These are phyloP conservation scores for Acanthisitta chloris DNA, from an alignment of 2,113 vertebrate genomes.

Conservation along the genomic window DNA sequence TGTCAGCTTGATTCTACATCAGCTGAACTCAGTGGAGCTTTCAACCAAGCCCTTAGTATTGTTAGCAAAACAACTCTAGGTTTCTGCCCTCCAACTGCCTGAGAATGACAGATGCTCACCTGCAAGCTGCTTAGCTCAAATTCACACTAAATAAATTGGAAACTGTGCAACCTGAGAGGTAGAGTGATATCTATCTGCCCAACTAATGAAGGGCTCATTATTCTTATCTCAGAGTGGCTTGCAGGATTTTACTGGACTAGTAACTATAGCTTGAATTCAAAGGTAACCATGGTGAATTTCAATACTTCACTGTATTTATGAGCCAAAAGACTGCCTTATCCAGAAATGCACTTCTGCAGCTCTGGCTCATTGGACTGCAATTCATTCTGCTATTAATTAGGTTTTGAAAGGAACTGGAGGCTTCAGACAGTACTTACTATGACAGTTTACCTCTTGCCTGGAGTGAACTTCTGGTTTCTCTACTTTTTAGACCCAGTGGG, in stretches of 20 bases:
- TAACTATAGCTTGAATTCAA: neutral
- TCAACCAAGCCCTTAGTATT: neutral
- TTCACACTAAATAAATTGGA: neutral
- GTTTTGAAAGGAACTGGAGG: neutral
- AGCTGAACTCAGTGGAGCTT: neutral
- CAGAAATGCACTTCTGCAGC: neutral
- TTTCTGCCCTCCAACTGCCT: neutral
- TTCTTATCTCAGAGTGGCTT: neutral
- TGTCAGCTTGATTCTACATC: neutral
- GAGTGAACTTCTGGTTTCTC: neutral
- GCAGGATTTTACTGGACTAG: neutral
- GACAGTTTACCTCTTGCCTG: neutral
- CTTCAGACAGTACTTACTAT: neutral
- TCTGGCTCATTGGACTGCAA: neutral
- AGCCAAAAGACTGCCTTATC: neutral
- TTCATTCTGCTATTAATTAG: neutral
- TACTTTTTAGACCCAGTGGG: neutral
- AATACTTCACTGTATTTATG: neutral
- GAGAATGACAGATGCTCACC: neutral
- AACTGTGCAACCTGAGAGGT: neutral
- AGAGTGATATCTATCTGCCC: neutral
- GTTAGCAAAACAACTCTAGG: neutral
- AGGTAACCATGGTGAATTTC: neutral
- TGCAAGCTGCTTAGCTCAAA: neutral
- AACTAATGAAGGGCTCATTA: neutral